phyloP scores from a whole-genome alignment of 2,888 invertebrate species.

The Apotomis betuletana region DNA sequence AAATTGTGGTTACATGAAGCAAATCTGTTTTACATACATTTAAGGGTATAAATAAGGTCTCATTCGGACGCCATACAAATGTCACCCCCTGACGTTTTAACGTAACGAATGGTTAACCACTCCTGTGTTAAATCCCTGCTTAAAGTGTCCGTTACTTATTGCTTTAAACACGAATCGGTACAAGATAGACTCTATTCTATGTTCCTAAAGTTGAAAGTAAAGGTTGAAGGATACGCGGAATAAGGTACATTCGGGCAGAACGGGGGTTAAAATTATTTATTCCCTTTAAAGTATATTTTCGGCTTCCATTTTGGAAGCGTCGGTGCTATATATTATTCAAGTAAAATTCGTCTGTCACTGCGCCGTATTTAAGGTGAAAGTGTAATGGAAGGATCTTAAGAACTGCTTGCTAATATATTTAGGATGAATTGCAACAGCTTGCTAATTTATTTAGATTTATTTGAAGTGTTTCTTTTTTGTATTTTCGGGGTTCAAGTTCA shows the following conservation, averaged over 20 bases:
- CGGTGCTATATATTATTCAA: conserved; percentile 35
- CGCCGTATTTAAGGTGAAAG: conserved; percentile 11
- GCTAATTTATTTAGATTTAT: neutral
- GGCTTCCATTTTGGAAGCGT: conserved; percentile 29
- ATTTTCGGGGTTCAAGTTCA: too few species aligned
- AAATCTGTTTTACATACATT: conserved; percentile 33
- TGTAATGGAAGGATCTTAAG: conserved; percentile 1
- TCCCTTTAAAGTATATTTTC: conserved; percentile 32
- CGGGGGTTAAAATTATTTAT: conserved; percentile 35
- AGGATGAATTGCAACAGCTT: neutral
- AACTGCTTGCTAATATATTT: conserved; percentile 3
- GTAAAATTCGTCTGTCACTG: conserved; percentile 16
- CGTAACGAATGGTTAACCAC: conserved; percentile 66
- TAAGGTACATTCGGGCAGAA: conserved; percentile 35
- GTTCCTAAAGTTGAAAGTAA: conserved; percentile 1
- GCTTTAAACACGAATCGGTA: conserved; percentile 1
- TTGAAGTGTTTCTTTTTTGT: too few species aligned
- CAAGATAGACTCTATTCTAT: neutral
- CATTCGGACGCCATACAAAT: conserved; percentile 54
- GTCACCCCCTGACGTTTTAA: conserved; percentile 48
- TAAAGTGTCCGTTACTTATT: conserved; percentile 51
- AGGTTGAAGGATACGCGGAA: neutral
- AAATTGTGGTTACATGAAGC: conserved; percentile 3
- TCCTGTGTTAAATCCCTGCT: conserved; percentile 55
- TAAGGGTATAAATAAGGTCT: conserved; percentile 43